Evolutionary conservation across 2,888 invertebrate genomes (phyloP), one percentile per base, ranked within the genome.

Genomic region (Neoitamus cyanurus): DNA sequence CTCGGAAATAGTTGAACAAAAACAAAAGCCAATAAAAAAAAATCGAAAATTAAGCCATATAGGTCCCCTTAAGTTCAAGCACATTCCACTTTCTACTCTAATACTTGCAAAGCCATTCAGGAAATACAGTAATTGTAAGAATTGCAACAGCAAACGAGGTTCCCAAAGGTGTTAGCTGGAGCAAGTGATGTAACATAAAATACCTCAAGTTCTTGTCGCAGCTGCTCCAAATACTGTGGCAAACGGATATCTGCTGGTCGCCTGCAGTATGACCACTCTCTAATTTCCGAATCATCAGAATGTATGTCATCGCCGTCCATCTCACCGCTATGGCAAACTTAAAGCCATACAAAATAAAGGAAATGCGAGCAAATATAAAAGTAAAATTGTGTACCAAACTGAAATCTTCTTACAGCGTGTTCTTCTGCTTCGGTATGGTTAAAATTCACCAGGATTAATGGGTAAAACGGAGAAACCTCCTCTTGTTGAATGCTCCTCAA

Each of bases 391-490:
- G 11, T 46, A 28, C 15, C 25, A 73, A 20, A 36, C 37, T 69
- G 30, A 34, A 28, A 1, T 7, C 9, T 1, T 73, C 13, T 46
- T 13, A 77, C 30, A 11, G n/a, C n/a, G n/a, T n/a, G n/a, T n/a
- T 25, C 28, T 1, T 4, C 2, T 7, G 15, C 9, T 7, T 20
- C 15, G 5, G 34, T 75, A 0, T 90, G 88, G 9, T 89, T 87
- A 70, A 90, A 90, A 85, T 90, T 90, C 0, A 90, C 88, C 7
- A 90, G 88, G 34, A 90, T 84, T 2, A 90, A 86, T 0, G 90
- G 86, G 5, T 88, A 86, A 37, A 89, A 37, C 0, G 90, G 90
- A 1, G 89, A 90, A n/a, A 90, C 89, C 20, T 90, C 90, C 1
- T 86, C 85, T 3, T 87, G 86, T 15, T 90, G 85, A 6, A 90